Evolutionary conservation across 1,140 invertebrate species (phyloP), one percentile per base, ranked within the genome.

Genomic region (Aphaenogaster floridana): DNA sequence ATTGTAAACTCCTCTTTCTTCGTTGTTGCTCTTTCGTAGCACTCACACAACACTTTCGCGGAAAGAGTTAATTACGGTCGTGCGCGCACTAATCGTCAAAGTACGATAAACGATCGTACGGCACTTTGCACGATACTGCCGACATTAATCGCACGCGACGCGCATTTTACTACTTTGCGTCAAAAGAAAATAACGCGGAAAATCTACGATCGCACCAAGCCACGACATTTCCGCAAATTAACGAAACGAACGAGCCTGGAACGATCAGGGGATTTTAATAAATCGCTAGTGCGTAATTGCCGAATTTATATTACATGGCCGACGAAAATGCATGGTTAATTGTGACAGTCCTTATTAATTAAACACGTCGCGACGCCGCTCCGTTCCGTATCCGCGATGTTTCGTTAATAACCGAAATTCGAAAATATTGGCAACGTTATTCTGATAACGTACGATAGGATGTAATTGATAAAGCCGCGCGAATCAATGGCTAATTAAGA

Each of bases 401-500:
- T 34, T 36, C 6, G 61, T 63, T 63, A 36, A 63, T 36, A 13
- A 63, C 13, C 34, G 34, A 64, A 64, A 64, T 64, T 39, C 36
- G 63, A 17, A 64, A 64, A 64, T 64, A 39, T 64, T 39, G 34
- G 36, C 36, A 17, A 64, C 63, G 36, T 39, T 17, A 39, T 39
- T 39, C 34, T 9, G 36, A 64, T 39, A 17, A 21, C 34, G 61
- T 15, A 6, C 36, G 15, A 9, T 1, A 39, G 36, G 36, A 39
- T 39, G 0, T 1, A 64, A 64, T 39, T 39, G 36, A 39, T 39
- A 64, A 64, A 17, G 36, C 39, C 17, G 28, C 28, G 28, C 28
- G 36, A 64, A 64, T 64, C 39, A 64, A 64, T n/a, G 36, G 36
- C 9, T 64, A 64, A 64, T 64, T 64, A 64, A 64, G 36, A 64